A percentile compares a stretch with the other conserved stretches of the same genome.
Conservation (phyloP, 2,888 invertebrate species). For the Flexamia atlantica region DNA sequence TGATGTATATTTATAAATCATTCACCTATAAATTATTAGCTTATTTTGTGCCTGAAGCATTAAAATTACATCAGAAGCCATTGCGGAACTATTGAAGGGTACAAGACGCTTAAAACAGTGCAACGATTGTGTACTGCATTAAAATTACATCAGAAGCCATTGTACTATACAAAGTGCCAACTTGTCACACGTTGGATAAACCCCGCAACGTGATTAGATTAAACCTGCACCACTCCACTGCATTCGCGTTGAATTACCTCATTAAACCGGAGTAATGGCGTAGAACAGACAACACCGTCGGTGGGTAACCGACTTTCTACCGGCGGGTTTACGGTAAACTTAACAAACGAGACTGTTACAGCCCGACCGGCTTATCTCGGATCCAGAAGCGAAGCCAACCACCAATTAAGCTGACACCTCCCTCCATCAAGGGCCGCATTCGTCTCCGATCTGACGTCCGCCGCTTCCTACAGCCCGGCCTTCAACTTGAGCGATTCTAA, state of each 20-base stretch:
- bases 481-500: background rate
- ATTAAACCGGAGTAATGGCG: background rate
- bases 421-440: background rate
- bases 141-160: too few species aligned
- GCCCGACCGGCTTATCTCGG: background rate
- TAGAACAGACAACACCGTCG: background rate
- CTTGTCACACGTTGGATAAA: too few species aligned
- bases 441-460: background rate
- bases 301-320: background rate
- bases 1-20: too few species aligned
- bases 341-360: background rate
- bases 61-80: too few species aligned
- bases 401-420: conserved; percentile 15
- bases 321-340: background rate
- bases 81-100: too few species aligned
- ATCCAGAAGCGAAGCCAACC: background rate
- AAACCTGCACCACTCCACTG: background rate
- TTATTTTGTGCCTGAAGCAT: too few species aligned
- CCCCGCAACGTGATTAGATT: too few species aligned
- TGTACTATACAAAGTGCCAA: too few species aligned
- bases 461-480: background rate
- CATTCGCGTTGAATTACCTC: background rate
- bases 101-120: too few species aligned
- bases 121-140: too few species aligned
- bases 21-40: too few species aligned